phyloP scores from a whole-genome alignment of 2,888 invertebrate species.

The Rhaphigaster nebulosa region DNA sequence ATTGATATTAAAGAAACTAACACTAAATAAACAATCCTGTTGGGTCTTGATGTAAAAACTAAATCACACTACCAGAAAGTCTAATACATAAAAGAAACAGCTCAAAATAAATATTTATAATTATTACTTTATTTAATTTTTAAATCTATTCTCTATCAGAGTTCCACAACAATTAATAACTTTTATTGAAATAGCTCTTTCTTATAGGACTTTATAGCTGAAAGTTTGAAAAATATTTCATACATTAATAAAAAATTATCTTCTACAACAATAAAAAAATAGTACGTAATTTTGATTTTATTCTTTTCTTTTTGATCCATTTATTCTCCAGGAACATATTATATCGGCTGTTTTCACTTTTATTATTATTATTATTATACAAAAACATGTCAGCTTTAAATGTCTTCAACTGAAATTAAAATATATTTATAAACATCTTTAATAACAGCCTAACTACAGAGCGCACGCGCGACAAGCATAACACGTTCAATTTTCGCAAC shows the following conservation, averaged over 20 bases:
- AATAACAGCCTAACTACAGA: neutral
- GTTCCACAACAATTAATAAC: neutral
- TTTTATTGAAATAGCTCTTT: neutral
- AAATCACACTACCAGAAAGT: neutral
- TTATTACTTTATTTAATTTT: neutral
- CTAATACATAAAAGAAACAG: neutral
- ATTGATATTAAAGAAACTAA: too few species aligned
- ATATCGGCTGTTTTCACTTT: neutral
- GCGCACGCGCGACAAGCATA: neutral
- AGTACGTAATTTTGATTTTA: conserved; percentile 21
- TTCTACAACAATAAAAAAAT: conserved; percentile 37
- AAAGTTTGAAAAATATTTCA: neutral
- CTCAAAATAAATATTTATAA: neutral
- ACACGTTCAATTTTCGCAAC: neutral
- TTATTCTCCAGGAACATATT: neutral
- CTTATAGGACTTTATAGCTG: neutral
- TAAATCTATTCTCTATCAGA: neutral
- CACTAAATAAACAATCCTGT: too few species aligned
- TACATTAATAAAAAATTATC: neutral
- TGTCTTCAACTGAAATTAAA: neutral
- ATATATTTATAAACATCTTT: neutral
- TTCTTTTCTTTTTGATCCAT: neutral
- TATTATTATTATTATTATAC: neutral
- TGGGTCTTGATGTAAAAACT: neutral
- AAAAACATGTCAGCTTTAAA: neutral